Evolutionary conservation across 2,888 invertebrate species (phyloP), one percentile per base, ranked within the genome.

Genomic region (Drosophila affinis): DNA sequence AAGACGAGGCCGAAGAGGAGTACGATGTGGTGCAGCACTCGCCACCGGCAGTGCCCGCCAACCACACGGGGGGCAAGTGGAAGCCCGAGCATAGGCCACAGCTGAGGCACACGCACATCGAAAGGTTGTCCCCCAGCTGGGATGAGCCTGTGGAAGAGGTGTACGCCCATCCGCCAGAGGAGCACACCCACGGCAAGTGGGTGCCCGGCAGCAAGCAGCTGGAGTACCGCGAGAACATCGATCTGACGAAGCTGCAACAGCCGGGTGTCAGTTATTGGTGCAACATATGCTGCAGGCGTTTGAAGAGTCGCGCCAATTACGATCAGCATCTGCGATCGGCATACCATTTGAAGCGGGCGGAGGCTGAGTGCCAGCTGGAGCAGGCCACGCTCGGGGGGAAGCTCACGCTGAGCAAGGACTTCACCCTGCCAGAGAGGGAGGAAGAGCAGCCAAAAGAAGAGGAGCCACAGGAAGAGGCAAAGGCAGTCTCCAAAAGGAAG

Each of bases 131-230:
- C 80, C 83, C 92, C 47, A 94, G 94, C 17, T 95, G 95, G 95
- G 94, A 93, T 61, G 92, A 93, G 51, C 91, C 92, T 10, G 93
- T 93, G 21, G 92, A 93, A 29, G 84, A 88, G 7, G 48, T 46
- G 14, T 73, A 57, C 27, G 14, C 55, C 1, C 93, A 93, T 76
- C 96, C 95, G 2, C 95, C 95, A 0, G 94, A 95, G 3, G 94
- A 94, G 46, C 94, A 96, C 80, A 96, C 96, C 0, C 95, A 95
- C 90, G 91, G 92, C 12, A 97, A 97, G 93, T 97, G 97, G 97
- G 94, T 96, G 57, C 96, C 96, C 0, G 95, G 95, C 29, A 91
- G 93, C 90, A 77, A 94, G 93, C 90, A 94, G 92, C 87, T 93
- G 91, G 60, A 94, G 49, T 91, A 90, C 91, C 70, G 93, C 90